phyloP scores from a whole-genome alignment of 2,113 vertebrate species.

The Rafetus swinhoei region DNA sequence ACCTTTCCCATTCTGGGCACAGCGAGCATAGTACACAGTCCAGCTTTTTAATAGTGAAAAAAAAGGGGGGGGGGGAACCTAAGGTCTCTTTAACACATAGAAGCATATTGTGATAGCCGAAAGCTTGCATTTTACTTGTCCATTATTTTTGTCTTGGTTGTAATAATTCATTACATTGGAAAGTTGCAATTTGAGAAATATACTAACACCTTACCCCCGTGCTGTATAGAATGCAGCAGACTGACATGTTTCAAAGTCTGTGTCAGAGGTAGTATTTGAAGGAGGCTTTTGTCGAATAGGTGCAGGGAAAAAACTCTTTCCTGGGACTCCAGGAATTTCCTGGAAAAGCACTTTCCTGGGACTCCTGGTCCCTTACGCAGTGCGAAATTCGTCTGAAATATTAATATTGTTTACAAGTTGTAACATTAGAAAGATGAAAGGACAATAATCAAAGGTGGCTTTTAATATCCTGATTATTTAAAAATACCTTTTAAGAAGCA shows the following conservation, averaged over 20 bases:
- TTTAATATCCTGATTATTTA: neutral
- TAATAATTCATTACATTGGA: neutral
- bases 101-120: neutral
- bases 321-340: neutral
- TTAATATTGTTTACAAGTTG: neutral
- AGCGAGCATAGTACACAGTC: neutral
- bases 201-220: neutral
- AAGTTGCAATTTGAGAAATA: neutral
- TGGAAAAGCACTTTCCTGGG: neutral
- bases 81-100: neutral
- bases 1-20: conserved; percentile 57
- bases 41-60: neutral
- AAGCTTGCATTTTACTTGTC: neutral
- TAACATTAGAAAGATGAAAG: neutral
- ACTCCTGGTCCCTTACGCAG: neutral
- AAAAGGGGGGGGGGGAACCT: neutral
- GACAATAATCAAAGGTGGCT: accelerated
- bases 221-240: neutral
- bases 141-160: neutral
- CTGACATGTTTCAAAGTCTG: neutral
- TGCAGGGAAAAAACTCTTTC: neutral
- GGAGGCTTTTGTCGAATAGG: neutral
- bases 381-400: neutral
- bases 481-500: neutral
- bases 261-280: neutral